Evolutionary conservation across 2,888 invertebrate species (phyloP).

Genomic region (Eupeodes latifasciatus): DNA sequence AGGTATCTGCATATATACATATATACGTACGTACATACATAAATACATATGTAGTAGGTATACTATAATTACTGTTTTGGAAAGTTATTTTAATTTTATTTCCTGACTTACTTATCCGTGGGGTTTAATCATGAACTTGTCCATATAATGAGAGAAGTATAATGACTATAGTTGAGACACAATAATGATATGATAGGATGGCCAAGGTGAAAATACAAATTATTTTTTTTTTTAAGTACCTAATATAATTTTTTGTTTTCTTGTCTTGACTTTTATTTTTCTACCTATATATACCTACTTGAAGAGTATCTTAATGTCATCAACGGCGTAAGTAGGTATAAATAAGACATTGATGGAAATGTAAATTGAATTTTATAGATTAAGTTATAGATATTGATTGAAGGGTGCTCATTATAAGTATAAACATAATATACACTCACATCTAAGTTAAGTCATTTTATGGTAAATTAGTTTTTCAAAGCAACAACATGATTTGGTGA

Average conservation of each 20-base stretch:
- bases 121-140: conserved; percentile 64
- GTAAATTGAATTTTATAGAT: conserved; percentile 13
- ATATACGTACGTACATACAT: background rate
- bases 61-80: conserved; percentile 69
- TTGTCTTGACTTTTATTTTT: background rate
- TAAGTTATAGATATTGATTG: conserved; percentile 6
- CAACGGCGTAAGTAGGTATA: background rate
- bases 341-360: conserved; percentile 23
- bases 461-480: background rate
- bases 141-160: conserved; percentile 62
- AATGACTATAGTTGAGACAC: conserved; percentile 53
- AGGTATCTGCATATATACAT: background rate
- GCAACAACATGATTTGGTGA: background rate
- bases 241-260: conserved; percentile 10
- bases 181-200: conserved; percentile 53
- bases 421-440: background rate
- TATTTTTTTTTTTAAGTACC: conserved; percentile 24
- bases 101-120: conserved; percentile 55
- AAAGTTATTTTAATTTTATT: conserved; percentile 62
- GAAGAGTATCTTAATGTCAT: background rate
- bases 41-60: no score
- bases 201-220: conserved; percentile 42
- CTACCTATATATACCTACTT: background rate
- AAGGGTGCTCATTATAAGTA: background rate
- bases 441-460: background rate